A percentile compares a stretch with the other conserved stretches of the same genome.
Conservation (phyloP, 2,888 invertebrate genomes). For the Macropis europaea region DNA sequence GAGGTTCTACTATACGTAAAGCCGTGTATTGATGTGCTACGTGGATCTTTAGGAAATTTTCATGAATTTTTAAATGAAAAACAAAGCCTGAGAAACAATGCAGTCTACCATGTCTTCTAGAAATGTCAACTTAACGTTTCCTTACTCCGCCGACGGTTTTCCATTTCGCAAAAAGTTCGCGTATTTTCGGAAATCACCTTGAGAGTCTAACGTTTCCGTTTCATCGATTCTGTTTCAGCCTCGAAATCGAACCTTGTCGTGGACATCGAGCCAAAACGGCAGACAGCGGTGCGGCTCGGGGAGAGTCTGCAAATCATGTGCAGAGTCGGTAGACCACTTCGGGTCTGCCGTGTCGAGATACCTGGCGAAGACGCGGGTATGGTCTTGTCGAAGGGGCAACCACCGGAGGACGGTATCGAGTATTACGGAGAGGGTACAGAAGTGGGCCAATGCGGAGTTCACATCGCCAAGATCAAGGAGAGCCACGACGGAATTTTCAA, state of each 20-base stretch:
- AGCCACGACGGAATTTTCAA: slow-evolving; percentile 86
- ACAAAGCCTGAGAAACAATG: too few relatives aligned
- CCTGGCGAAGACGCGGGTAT: slow-evolving; percentile 65
- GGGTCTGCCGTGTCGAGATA: slow-evolving; percentile 82
- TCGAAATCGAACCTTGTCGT: slow-evolving; percentile 49
- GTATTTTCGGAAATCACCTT: too few relatives aligned
- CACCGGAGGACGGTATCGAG: slow-evolving; percentile 69
- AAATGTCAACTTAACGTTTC: too few relatives aligned
- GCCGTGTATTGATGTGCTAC: too few relatives aligned
- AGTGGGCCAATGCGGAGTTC: slow-evolving; percentile 87
- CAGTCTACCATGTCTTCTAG: too few relatives aligned
- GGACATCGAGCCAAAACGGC: slow-evolving; percentile 78
- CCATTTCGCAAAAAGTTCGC: too few relatives aligned
- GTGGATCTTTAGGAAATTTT: too few relatives aligned
- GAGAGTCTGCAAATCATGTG: slow-evolving; percentile 83
- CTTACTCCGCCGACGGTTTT: too few relatives aligned
- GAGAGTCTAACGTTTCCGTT: not conserved
- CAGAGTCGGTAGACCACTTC: slow-evolving; percentile 82
- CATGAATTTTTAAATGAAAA: too few relatives aligned
- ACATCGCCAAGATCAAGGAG: slow-evolving; percentile 84
- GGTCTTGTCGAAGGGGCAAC: slow-evolving; percentile 54
- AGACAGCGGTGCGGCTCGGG: slow-evolving; percentile 82
- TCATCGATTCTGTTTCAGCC: slow-evolving; percentile 38
- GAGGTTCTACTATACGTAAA: too few relatives aligned
- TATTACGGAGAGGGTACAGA: slow-evolving; percentile 81